A percentile compares a stretch with the other conserved stretches of the same genome.
These are phyloP conservation scores for Patella ulyssiponensis DNA, from an alignment of 2,888 invertebrate genomes.

Conservation along the genomic window DNA sequence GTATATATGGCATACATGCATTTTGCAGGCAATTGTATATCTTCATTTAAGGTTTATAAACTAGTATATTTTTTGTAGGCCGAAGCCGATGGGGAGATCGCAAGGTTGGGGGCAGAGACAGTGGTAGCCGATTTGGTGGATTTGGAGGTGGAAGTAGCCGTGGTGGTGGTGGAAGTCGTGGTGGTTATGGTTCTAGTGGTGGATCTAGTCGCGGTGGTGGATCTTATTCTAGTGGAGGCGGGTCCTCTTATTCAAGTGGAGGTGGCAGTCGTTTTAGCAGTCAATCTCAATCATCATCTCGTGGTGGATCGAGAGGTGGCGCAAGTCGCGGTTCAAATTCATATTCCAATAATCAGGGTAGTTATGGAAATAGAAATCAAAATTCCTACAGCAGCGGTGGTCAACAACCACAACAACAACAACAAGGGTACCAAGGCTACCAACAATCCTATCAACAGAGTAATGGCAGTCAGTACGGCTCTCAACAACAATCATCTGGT, in stretches of 20 bases:
- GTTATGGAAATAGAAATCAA: slow-evolving; percentile 13
- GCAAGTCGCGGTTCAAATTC: slow-evolving; percentile 7
- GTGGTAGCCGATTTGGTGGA: slow-evolving; percentile 29
- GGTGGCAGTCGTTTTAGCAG: slow-evolving; percentile 9
- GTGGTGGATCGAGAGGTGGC: not conserved
- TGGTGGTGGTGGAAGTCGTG: slow-evolving; percentile 15
- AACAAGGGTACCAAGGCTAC: slow-evolving; percentile 9
- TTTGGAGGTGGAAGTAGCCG: slow-evolving; percentile 21
- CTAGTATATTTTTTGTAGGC: slow-evolving; percentile 35
- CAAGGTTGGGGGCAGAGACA: slow-evolving; percentile 32
- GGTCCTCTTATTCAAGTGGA: slow-evolving; percentile 14
- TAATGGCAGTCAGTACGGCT: slow-evolving; percentile 7
- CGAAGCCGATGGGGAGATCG: slow-evolving; percentile 39
- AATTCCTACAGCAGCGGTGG: not conserved
- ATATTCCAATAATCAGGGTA: slow-evolving; percentile 16
- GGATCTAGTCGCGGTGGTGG: slow-evolving; percentile 19
- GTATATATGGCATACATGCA: too few species aligned
- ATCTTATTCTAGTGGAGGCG: slow-evolving; percentile 2
- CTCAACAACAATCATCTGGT: slow-evolving; percentile 18
- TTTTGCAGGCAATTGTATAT: too few species aligned
- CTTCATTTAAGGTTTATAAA: too few species aligned
- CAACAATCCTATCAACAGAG: slow-evolving; percentile 19
- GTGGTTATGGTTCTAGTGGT: slow-evolving; percentile 21
- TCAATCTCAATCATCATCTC: not conserved
- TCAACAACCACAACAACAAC: slow-evolving; percentile 7